Percentiles rank a stretch among this genome's conserved stretches.
Evolutionary conservation across 2,888 invertebrate genomes (phyloP).

Genomic region (Salpingus planirostris): DNA sequence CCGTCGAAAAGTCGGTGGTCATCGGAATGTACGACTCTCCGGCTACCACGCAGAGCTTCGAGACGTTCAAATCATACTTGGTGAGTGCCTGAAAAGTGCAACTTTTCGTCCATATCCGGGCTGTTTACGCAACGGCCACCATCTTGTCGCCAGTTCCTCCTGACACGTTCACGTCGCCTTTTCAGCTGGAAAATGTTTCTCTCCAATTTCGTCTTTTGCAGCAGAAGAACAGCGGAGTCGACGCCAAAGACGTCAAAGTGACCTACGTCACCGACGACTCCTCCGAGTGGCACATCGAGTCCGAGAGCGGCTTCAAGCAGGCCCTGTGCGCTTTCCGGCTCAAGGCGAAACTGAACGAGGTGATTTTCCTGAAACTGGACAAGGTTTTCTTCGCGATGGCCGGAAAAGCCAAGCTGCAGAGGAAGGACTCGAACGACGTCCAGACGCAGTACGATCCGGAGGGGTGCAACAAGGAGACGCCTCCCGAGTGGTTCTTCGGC

Average conservation of each 20-base stretch:
- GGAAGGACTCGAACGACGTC: constrained; percentile 23
- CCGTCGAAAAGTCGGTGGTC: constrained; percentile 34
- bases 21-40: constrained; percentile 42
- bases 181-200: constrained; percentile 1
- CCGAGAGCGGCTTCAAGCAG: constrained; percentile 40
- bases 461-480: constrained; percentile 17
- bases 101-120: constrained; percentile 4
- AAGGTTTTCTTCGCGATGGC: constrained; percentile 18
- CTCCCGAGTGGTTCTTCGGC: constrained; percentile 27
- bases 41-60: constrained; percentile 39
- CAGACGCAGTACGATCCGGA: constrained; percentile 26
- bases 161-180: too few relatives aligned
- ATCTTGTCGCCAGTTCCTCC: too few relatives aligned
- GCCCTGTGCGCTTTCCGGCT: constrained; percentile 38
- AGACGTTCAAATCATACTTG: constrained; percentile 41
- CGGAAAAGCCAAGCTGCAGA: constrained; percentile 9
- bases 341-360: constrained; percentile 34
- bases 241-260: constrained; percentile 37
- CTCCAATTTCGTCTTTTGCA: constrained; percentile 22
- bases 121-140: too few relatives aligned
- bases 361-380: constrained; percentile 36
- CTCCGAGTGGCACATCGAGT: constrained; percentile 38
- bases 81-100: constrained; percentile 27
- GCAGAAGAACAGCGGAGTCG: constrained; percentile 40
- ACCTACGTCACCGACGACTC: constrained; percentile 40